Percentiles rank a stretch among this genome's conserved stretches.
These are phyloP conservation scores for Agonopterix heracliana DNA, from an alignment of 2,888 invertebrate species.

Conservation along the genomic window DNA sequence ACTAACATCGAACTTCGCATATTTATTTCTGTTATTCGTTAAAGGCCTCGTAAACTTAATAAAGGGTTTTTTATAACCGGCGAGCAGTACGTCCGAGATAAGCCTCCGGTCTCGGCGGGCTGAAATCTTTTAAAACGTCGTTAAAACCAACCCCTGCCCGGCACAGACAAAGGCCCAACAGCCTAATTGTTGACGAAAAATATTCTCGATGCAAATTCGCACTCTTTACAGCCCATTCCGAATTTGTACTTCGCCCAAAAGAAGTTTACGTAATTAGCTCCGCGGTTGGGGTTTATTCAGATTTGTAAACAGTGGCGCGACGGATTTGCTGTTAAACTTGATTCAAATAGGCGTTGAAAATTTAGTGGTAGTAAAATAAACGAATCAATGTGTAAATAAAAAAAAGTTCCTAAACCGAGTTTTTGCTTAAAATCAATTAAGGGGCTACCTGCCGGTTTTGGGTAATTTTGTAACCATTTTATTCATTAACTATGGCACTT, in stretches of 20 bases:
- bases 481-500: too few relatives aligned
- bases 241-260: conserved; percentile 66
- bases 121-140: conserved; percentile 74
- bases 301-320: conserved; percentile 27
- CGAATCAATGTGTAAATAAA: too few relatives aligned
- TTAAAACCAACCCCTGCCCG: conserved; percentile 66
- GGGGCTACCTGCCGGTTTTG: too few relatives aligned
- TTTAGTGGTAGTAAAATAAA: too few relatives aligned
- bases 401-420: too few relatives aligned
- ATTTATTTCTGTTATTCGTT: conserved; percentile 74
- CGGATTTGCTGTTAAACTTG: conserved; percentile 12
- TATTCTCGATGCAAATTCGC: conserved; percentile 73
- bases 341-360: neutral
- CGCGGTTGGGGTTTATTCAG: conserved; percentile 41
- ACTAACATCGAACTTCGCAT: conserved; percentile 52
- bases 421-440: too few relatives aligned
- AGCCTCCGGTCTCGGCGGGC: conserved; percentile 55
- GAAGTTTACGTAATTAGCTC: conserved; percentile 64
- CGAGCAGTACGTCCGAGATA: conserved; percentile 65
- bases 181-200: conserved; percentile 74
- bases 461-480: too few relatives aligned
- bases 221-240: conserved; percentile 70
- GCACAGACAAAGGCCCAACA: conserved; percentile 64
- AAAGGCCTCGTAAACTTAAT: conserved; percentile 71
- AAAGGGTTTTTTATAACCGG: conserved; percentile 70